Evolutionary conservation across 2,797 vertebrate species (phyloP).

Genomic region (Sardinella longiceps): DNA sequence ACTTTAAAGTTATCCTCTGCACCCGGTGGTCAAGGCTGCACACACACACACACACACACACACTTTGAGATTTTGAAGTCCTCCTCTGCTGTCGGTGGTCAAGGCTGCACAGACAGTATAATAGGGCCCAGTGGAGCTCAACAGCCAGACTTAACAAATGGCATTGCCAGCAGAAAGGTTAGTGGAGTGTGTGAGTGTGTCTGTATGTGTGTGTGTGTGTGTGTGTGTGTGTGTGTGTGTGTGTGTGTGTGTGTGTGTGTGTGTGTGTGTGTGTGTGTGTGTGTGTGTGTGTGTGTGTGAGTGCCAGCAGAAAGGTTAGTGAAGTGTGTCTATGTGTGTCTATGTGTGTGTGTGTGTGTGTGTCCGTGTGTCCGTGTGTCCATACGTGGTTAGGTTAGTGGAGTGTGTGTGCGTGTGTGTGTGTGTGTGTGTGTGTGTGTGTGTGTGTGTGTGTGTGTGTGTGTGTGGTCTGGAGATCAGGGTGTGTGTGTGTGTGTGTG

Average conservation of each 20-base stretch:
- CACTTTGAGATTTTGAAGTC: no score
- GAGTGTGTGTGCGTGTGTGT: background rate
- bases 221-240: conserved; percentile 4
- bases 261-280: background rate
- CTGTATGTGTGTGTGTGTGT: background rate
- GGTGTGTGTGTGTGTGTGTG: background rate
- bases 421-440: background rate
- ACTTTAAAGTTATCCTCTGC: background rate
- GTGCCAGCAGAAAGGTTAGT: no score
- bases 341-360: background rate
- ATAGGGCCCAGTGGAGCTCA: background rate
- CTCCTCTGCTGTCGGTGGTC: background rate
- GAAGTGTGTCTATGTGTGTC: background rate
- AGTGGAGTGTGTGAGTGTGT: background rate
- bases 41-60: no score
- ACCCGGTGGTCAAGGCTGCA: no score
- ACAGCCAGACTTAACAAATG: background rate
- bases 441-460: background rate
- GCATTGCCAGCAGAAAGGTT: background rate
- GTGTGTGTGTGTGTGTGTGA: conserved; percentile 11
- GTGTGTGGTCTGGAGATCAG: background rate
- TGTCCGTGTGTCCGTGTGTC: background rate
- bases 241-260: background rate
- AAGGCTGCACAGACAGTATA: background rate
- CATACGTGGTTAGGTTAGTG: background rate